phyloP scores from a whole-genome alignment of 2,888 invertebrate species.

The Pheosia tremula region DNA sequence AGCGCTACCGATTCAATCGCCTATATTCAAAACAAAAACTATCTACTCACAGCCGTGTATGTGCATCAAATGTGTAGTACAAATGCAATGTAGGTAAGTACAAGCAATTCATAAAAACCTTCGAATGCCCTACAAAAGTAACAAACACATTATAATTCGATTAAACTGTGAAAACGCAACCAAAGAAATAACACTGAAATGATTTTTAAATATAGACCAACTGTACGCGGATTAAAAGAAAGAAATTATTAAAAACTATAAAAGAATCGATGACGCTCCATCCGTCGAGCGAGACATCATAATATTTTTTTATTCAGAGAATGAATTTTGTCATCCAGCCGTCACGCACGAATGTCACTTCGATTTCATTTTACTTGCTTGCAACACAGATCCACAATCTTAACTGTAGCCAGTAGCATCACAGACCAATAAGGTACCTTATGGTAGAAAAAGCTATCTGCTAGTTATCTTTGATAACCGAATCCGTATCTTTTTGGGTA shows the following conservation, averaged over 20 bases:
- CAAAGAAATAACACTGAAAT: constrained; percentile 34
- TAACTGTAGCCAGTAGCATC: too few species aligned
- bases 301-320: constrained; percentile 40
- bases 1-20: not conserved
- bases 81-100: constrained; percentile 13
- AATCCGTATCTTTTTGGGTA: too few species aligned
- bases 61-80: constrained; percentile 28
- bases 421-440: too few species aligned
- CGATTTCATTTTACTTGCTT: not conserved
- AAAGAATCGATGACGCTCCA: constrained; percentile 66
- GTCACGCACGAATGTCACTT: constrained; percentile 12
- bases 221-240: constrained; percentile 46
- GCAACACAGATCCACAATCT: not conserved
- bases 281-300: constrained; percentile 59
- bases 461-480: too few species aligned
- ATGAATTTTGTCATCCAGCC: constrained; percentile 4
- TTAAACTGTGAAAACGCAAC: constrained; percentile 26
- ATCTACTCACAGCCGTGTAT: constrained; percentile 41
- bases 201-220: constrained; percentile 34
- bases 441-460: not conserved
- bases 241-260: constrained; percentile 62
- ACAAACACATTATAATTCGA: constrained; percentile 25
- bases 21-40: constrained; percentile 12
- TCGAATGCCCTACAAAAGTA: constrained; percentile 31
- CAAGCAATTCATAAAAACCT: constrained; percentile 22